Base-by-base conservation (phyloP, 2,888 invertebrate species). In the Drosophila neoperkinsi region DNA sequence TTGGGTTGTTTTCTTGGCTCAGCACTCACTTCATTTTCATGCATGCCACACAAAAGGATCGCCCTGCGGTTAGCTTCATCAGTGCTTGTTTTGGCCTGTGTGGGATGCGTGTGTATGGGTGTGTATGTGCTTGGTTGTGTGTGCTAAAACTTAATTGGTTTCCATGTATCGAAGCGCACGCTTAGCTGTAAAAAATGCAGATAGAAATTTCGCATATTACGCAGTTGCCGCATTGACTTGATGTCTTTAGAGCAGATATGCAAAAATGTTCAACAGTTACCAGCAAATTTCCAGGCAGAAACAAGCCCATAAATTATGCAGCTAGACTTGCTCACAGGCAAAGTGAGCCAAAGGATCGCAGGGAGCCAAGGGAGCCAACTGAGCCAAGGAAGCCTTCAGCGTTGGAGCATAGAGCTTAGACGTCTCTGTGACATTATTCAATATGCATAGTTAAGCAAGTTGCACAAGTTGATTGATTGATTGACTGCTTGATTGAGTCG, bases 391-490 rank as follows among this genome's bases (percentile, higher is more conserved):
- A n/a, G 38, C 55, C 38, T n/a, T 1, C 9, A 56, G 30, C n/a
- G 13, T 38, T 38, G 13, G 7, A 38, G 51, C 51, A 52, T 43
- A 25, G 31, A 69, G 56, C 28, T 33, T 61, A 43, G 50, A 34
- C 49, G 53, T 18, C 36, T 33, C 57, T 76, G 73, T 79, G 89
- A 89, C 89, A 80, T 75, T 64, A 77, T 77, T 84, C 80, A 76
- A 84, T 89, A 77, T 89, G 85, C 89, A 88, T 81, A 76, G 82
- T 69, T 77, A 72, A 77, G 79, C 70, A 73, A 81, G 82, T 88
- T 88, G 74, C 74, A 74, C 83, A 83, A 81, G 86, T 84, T 81
- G 71, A 66, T 77, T 84, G 89, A 89, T 86, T 88, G 85, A 85
- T 81, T 84, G 83, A 86, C 79, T 88, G 70, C 65, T 57, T 74